Base-by-base conservation (phyloP, 2,797 vertebrate species). In the Sebastes alutus region DNA sequence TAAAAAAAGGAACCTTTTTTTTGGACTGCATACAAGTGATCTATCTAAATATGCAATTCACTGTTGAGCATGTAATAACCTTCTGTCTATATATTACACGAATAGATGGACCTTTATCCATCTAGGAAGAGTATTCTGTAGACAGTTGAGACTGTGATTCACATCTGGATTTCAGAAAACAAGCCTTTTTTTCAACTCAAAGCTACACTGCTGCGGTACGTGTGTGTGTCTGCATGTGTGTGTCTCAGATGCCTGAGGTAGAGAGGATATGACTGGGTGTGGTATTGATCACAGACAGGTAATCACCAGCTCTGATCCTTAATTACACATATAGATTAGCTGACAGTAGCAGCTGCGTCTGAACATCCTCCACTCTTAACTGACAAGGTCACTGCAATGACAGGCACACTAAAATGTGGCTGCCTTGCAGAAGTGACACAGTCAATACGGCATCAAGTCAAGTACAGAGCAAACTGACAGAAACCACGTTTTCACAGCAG, bases 201-300 rank as follows among this genome's bases (percentile, higher is more conserved):
- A 71, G 52, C 30, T 30, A 1, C 3, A 33, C 30, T 65, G 13
- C 38, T 32, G 20, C 38, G 16, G n/a, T 46, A 16, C 33, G 9
- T 61, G 60, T 64, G 69, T 67, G 72, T 67, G 32, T 61, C 10
- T 81, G 29, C 10, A 2, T 66, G 12, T 29, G 23, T 70, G 73
- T 29, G 61, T 70, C 52, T 56, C 6, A 54, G 33, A 29, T 1
- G 79, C 83, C 81, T 29, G 60, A 77, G 81, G 85, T 52, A 38
- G 52, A 82, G n/a, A 66, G 75, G 77, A 90, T 86, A 72, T 66
- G 79, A 83, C 49, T 82, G 67, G 78, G 20, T 72, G 67, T 82
- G 72, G 69, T 87, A 90, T 93, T 78, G 90, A 89, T 92, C 81
- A 81, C 71, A 71, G 59, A 72, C 85, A 81, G 88, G 87, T 89